Evolutionary conservation across 2,888 invertebrate genomes (phyloP), one percentile per base, ranked within the genome.

Genomic region (Desoria tigrina): DNA sequence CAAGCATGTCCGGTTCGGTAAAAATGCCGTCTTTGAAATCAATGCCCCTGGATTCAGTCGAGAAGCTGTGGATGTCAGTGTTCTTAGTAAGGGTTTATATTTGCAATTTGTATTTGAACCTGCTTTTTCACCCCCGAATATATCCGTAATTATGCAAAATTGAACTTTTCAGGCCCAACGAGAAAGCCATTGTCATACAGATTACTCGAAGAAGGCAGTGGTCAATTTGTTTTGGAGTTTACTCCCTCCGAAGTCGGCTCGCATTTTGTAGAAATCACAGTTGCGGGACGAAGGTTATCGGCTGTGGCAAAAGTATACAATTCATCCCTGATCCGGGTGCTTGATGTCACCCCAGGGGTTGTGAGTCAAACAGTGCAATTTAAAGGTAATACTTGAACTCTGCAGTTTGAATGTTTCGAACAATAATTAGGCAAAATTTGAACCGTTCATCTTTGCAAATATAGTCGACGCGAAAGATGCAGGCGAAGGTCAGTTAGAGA

Each of bases 401-500:
- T n/a, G n/a, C n/a, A n/a, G n/a, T n/a, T n/a, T n/a, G n/a, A n/a
- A n/a, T n/a, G 39, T 16, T 39, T 39, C 39, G 39, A 16, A 39
- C 9, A 39, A 11, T 39, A 39, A 39, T 9, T 39, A 39, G 16
- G n/a, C n/a, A 39, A 39, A 9, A 9, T 16, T 45, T 16, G n/a
- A n/a, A n/a, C n/a, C n/a, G n/a, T n/a, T n/a, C n/a, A n/a, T n/a
- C n/a, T 45, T 45, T 16, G 9, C 6, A 53, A 75, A 84, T 84
- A 75, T 83, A 94, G 98, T 99, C 81, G 97, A 98, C 82, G 98
- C 97, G 56, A 94, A 93, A 79, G 92, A 94, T 79, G 98, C 98
- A 59, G 99, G 99, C 45, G 98, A 98, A 84, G 99, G 99, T 57
- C 97, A 98, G 83, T 84, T 99, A 78, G 98, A 99, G 85, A 99